Conservation (phyloP, 2,888 invertebrate species). For the Lepidochitona cinerea region DNA sequence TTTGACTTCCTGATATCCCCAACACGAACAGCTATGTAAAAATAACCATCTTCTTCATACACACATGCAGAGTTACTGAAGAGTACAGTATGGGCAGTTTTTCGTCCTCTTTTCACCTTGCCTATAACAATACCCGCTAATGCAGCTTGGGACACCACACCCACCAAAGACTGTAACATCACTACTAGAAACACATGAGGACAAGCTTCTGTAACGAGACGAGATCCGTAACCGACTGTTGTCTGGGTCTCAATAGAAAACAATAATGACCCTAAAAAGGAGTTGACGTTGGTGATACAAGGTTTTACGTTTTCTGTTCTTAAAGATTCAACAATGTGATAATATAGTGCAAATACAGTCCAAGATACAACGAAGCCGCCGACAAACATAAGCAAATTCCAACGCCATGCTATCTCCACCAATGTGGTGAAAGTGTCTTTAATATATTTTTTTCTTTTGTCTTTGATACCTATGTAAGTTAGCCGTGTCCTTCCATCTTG, state of each 20-base stretch:
- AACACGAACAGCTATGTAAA: slow-evolving; percentile 69
- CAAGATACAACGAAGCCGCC: slow-evolving; percentile 89
- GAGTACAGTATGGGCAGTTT: slow-evolving; percentile 91
- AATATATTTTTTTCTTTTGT: slow-evolving; percentile 31
- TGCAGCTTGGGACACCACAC: slow-evolving; percentile 82
- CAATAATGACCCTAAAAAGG: slow-evolving; percentile 92
- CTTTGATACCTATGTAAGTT: neutral
- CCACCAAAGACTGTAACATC: slow-evolving; percentile 91
- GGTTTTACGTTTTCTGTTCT: slow-evolving; percentile 62
- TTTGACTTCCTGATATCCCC: slow-evolving; percentile 68
- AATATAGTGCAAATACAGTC: slow-evolving; percentile 81
- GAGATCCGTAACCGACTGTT: slow-evolving; percentile 91
- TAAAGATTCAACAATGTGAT: slow-evolving; percentile 61
- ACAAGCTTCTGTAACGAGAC: slow-evolving; percentile 91
- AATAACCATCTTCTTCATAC: slow-evolving; percentile 74
- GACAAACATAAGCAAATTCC: slow-evolving; percentile 89
- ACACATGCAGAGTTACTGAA: slow-evolving; percentile 95
- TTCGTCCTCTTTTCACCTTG: slow-evolving; percentile 94
- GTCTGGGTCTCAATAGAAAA: slow-evolving; percentile 98
- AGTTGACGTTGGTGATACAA: slow-evolving; percentile 80
- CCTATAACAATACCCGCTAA: slow-evolving; percentile 87
- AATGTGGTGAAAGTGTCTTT: slow-evolving; percentile 92
- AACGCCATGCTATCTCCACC: slow-evolving; percentile 91
- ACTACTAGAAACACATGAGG: slow-evolving; percentile 90
- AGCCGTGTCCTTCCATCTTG: neutral